Evolutionary conservation across 1,140 invertebrate species (phyloP).

Genomic region (Teleogryllus occipitalis): DNA sequence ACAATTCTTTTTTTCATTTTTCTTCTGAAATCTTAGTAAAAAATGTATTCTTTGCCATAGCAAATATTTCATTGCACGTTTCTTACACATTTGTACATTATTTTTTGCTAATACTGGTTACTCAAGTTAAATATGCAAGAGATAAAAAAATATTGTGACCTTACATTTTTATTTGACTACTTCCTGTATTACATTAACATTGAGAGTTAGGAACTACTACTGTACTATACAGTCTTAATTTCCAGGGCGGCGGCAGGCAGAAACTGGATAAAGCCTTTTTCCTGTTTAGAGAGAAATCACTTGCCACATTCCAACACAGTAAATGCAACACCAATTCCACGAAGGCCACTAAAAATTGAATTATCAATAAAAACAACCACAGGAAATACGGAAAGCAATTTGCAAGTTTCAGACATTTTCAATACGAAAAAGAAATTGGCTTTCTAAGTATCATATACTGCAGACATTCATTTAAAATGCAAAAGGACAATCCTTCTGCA

Average conservation of each 20-base stretch:
- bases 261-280: background rate
- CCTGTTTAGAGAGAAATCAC: background rate
- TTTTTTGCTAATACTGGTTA: background rate
- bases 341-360: background rate
- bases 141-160: background rate
- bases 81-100: background rate
- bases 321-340: background rate
- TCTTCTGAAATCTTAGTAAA: no score
- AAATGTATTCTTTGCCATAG: no score
- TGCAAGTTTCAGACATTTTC: no score
- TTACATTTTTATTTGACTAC: background rate
- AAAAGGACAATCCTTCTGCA: background rate
- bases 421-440: no score
- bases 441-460: no score
- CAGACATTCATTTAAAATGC: background rate
- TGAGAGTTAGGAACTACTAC: background rate
- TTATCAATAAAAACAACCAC: background rate
- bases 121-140: background rate
- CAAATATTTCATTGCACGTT: no score
- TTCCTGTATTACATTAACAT: background rate
- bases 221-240: background rate
- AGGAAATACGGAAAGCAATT: no score
- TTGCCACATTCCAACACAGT: background rate
- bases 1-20: no score
- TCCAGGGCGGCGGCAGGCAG: background rate